Conservation (phyloP, 2,888 invertebrate species). For the Pristionchus arcanus region DNA sequence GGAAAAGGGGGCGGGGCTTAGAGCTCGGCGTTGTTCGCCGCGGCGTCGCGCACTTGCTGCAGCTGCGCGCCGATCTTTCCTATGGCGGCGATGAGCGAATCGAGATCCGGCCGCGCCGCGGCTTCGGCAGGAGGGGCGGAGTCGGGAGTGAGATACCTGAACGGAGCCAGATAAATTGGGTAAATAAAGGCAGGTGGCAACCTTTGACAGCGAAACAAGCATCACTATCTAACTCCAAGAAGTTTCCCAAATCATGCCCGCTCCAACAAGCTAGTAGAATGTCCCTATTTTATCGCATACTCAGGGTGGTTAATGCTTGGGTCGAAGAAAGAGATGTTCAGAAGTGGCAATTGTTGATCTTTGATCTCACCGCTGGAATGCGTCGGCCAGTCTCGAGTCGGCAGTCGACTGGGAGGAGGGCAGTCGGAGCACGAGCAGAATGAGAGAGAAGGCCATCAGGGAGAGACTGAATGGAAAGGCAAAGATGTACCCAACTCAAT, state of each 20-base stretch:
- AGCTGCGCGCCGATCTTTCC: constrained; percentile 44
- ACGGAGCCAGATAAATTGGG: too few species aligned
- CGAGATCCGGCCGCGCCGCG: constrained; percentile 37
- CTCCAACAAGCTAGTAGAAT: too few species aligned
- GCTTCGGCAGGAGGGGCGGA: background rate
- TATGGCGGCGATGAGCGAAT: constrained; percentile 46
- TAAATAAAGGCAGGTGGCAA: too few species aligned
- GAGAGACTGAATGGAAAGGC: constrained; percentile 32
- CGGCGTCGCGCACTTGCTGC: constrained; percentile 50
- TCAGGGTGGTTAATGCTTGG: background rate
- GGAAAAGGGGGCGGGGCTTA: background rate
- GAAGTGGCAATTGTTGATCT: background rate
- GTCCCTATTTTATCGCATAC: too few species aligned
- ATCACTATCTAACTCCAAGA: too few species aligned
- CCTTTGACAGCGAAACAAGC: too few species aligned
- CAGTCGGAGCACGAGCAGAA: constrained; percentile 12
- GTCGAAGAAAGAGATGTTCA: background rate
- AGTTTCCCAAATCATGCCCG: too few species aligned
- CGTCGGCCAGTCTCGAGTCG: constrained; percentile 25
- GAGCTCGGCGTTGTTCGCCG: background rate
- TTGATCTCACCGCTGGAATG: background rate
- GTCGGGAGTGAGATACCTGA: constrained; percentile 10
- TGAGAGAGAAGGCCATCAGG: background rate
- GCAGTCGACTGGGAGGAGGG: background rate
- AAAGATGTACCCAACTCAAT: too few species aligned